Conservation (phyloP, 2,888 invertebrate genomes). For the Gryllus longicercus region DNA sequence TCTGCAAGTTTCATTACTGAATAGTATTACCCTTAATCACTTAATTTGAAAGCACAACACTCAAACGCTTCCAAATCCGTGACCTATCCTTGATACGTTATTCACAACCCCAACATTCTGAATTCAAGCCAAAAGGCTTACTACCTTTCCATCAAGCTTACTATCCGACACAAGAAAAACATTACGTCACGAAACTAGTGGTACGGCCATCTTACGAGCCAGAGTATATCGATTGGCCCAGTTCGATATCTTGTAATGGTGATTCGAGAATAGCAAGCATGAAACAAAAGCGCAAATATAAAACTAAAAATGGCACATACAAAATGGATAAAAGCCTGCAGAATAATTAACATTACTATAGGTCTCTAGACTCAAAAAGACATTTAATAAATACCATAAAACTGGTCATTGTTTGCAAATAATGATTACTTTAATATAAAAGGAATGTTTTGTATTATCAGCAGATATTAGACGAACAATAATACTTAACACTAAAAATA, state of each 20-base stretch:
- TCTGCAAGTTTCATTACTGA: constrained; percentile 31
- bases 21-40: constrained; percentile 11
- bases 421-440: too few species aligned
- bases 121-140: constrained; percentile 20
- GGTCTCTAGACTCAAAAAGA: too few species aligned
- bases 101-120: background rate
- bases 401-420: too few species aligned
- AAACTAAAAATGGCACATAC: too few species aligned
- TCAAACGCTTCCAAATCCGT: background rate
- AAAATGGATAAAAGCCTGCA: too few species aligned
- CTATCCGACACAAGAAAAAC: constrained; percentile 32
- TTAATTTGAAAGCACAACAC: background rate
- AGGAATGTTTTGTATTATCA: too few species aligned
- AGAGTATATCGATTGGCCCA: background rate
- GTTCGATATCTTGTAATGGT: background rate
- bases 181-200: constrained; percentile 34
- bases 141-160: constrained; percentile 25
- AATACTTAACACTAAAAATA: too few species aligned
- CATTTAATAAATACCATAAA: too few species aligned
- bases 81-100: background rate
- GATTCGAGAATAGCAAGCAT: too few species aligned
- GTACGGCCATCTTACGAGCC: constrained; percentile 32
- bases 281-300: too few species aligned
- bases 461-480: too few species aligned
- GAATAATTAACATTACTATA: too few species aligned